Percentiles rank a stretch among this genome's conserved stretches.
Conservation (phyloP, 2,888 invertebrate genomes). For the Thymelicus lineola region DNA sequence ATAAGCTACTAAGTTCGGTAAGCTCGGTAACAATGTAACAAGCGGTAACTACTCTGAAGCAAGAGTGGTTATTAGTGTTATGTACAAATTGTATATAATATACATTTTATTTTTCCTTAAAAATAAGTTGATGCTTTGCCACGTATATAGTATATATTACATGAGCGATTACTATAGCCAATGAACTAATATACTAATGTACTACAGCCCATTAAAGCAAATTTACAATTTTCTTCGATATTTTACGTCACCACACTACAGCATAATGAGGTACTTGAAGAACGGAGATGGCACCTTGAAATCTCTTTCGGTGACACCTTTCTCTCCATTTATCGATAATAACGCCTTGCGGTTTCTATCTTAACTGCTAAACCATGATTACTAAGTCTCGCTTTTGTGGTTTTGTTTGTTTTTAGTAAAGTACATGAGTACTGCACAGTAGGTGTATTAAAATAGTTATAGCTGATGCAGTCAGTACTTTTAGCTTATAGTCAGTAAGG, state of each 20-base stretch:
- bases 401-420: conserved; percentile 30
- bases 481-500: too few relatives aligned
- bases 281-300: conserved; percentile 35
- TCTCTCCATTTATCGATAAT: conserved; percentile 48
- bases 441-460: too few relatives aligned
- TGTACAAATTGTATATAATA: too few relatives aligned
- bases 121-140: too few relatives aligned
- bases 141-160: too few relatives aligned
- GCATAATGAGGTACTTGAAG: conserved; percentile 20
- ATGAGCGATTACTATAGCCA: neutral
- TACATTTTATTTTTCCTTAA: too few relatives aligned
- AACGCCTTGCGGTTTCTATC: conserved; percentile 46
- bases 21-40: too few relatives aligned
- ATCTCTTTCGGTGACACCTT: conserved; percentile 56
- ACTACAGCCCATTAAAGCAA: neutral
- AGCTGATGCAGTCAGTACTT: too few relatives aligned
- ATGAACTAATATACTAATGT: too few relatives aligned
- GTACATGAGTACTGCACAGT: neutral
- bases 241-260: neutral
- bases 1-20: too few relatives aligned
- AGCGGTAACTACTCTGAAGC: too few relatives aligned
- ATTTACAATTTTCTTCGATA: conserved; percentile 4
- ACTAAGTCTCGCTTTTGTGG: conserved; percentile 41
- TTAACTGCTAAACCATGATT: conserved; percentile 34
- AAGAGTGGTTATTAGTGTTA: too few relatives aligned